phyloP scores from a whole-genome alignment of 2,113 vertebrate species.

The Meriones unguiculatus region DNA sequence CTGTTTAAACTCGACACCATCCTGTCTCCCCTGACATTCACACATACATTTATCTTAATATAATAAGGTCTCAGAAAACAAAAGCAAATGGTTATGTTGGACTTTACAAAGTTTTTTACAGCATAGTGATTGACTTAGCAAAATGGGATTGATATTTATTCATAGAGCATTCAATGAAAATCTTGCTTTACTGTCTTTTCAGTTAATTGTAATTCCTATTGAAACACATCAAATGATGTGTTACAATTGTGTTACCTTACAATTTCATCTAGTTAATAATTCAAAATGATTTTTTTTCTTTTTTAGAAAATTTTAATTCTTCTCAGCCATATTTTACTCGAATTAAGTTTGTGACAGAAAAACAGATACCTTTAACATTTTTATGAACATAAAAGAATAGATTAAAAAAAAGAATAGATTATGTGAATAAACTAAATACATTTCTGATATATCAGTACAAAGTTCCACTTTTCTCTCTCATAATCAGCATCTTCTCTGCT shows the following conservation, averaged over 20 bases:
- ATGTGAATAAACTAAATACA: background rate
- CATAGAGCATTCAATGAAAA: background rate
- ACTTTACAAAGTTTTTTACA: background rate
- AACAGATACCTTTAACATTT: too few relatives aligned
- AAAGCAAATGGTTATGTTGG: slow-evolving; percentile 53
- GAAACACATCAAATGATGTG: background rate
- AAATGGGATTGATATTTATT: background rate
- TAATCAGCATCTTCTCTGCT: background rate
- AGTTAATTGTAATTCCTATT: background rate
- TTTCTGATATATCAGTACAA: background rate
- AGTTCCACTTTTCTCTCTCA: background rate
- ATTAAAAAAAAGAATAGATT: background rate
- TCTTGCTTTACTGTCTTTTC: background rate
- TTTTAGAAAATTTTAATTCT: too few relatives aligned
- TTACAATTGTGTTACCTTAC: background rate
- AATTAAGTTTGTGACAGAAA: too few relatives aligned
- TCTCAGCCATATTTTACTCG: too few relatives aligned
- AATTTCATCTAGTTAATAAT: background rate
- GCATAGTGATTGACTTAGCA: background rate
- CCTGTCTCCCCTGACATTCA: background rate
- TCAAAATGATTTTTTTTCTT: background rate
- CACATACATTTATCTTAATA: slow-evolving; percentile 50
- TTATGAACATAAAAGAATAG: background rate
- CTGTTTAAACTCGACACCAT: slow-evolving; percentile 26
- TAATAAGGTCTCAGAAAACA: slow-evolving; percentile 57